Percentiles rank a stretch among this genome's conserved stretches.
phyloP scores from a whole-genome alignment of 2,113 vertebrate genomes.

The Brachypodius melanocephalos region DNA sequence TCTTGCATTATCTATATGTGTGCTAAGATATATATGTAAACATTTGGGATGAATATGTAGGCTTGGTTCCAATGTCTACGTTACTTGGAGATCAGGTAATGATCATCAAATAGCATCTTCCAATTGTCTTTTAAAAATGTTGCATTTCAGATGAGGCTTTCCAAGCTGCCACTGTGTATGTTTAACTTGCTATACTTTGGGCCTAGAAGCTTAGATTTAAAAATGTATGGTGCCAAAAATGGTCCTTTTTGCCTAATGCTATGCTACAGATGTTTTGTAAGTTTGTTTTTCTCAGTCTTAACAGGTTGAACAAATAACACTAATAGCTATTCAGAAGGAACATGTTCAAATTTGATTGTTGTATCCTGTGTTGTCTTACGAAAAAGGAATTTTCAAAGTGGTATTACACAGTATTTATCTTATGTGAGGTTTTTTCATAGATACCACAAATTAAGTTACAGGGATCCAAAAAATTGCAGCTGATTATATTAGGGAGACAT shows the following conservation, averaged over 20 bases:
- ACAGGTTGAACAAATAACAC: background rate
- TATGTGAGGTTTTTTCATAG: background rate
- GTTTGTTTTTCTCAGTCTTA: constrained; percentile 37
- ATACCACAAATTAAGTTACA: background rate
- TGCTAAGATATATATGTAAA: background rate
- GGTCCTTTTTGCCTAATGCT: constrained; percentile 57
- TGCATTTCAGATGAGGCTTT: constrained; percentile 41
- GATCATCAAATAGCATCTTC: background rate
- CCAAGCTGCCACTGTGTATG: constrained; percentile 12
- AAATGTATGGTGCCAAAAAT: constrained; percentile 73
- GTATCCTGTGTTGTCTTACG: background rate
- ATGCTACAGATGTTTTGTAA: constrained; percentile 34
- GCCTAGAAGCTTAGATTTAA: constrained; percentile 43
- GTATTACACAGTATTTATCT: background rate
- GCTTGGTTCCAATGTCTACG: background rate
- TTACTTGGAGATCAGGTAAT: background rate
- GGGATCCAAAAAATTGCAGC: background rate
- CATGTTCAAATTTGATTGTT: background rate
- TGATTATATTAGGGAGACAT: background rate
- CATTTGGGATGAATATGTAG: background rate
- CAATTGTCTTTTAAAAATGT: background rate
- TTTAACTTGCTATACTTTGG: constrained; percentile 16
- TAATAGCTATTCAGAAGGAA: background rate
- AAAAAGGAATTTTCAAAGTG: background rate
- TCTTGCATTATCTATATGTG: background rate